A percentile compares a stretch with the other conserved stretches of the same genome.
phyloP scores from a whole-genome alignment of 2,888 invertebrate genomes.

The Orgyia antiqua region DNA sequence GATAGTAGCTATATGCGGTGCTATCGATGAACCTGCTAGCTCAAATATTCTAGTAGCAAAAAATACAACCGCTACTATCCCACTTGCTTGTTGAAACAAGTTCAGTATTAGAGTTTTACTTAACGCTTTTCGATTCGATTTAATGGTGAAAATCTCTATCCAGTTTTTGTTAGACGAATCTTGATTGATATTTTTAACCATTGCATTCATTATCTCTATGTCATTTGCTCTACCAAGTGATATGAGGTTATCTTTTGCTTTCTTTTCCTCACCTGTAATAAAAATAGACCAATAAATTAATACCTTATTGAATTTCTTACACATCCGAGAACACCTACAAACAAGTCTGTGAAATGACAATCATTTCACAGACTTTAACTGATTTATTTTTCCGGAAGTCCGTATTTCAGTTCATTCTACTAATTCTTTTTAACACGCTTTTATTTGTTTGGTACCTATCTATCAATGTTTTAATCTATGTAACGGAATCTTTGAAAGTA shows the following conservation, averaged over 20 bases:
- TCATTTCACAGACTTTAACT: too few species aligned
- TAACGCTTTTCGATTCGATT: slow-evolving; percentile 28
- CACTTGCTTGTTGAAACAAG: slow-evolving; percentile 22
- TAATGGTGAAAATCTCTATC: slow-evolving; percentile 25
- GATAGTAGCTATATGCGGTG: slow-evolving; percentile 29
- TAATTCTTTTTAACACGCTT: too few species aligned
- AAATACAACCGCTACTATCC: slow-evolving; percentile 21
- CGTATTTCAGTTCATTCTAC: too few species aligned
- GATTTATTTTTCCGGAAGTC: too few species aligned
- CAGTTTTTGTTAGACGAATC: slow-evolving; percentile 9
- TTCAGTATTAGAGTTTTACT: slow-evolving; percentile 15
- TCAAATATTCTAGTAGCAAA: slow-evolving; percentile 30
- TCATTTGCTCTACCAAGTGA: slow-evolving; percentile 1
- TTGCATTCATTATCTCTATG: background rate
- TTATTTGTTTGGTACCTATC: too few species aligned
- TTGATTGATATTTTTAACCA: background rate
- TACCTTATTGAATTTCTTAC: too few species aligned
- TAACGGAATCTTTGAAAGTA: too few species aligned
- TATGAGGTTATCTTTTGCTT: background rate
- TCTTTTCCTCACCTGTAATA: slow-evolving; percentile 1
- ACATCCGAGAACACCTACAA: too few species aligned
- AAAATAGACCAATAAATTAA: too few species aligned
- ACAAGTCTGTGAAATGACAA: too few species aligned
- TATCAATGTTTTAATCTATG: too few species aligned
- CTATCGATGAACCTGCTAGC: slow-evolving; percentile 26